These are phyloP conservation scores for Rhopilema esculentum DNA, from an alignment of 30 jellyfish, hydroid and myxozoan species.

Conservation along the genomic window DNA sequence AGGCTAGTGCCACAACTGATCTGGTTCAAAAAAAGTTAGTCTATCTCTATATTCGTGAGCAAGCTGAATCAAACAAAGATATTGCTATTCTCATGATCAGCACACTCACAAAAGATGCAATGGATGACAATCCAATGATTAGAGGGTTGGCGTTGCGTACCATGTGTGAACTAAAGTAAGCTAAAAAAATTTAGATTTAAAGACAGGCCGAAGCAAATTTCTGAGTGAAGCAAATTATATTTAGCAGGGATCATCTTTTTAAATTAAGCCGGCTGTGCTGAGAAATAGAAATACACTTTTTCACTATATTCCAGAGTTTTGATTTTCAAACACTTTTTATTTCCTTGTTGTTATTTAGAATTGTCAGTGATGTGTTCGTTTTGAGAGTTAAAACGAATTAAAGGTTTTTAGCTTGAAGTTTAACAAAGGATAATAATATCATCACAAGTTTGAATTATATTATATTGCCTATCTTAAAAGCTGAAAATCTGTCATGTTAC, in stretches of 20 bases:
- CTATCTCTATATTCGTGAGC: constrained; percentile 79
- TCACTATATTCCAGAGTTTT: no score
- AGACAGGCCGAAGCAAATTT: neutral
- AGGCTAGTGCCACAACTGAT: constrained; percentile 92
- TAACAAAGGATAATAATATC: no score
- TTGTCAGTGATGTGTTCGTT: no score
- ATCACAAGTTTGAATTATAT: no score
- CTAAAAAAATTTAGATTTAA: neutral
- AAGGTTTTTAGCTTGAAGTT: no score
- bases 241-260: neutral
- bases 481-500: no score
- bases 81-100: constrained; percentile 79
- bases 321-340: no score
- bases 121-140: constrained; percentile 86
- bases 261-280: neutral
- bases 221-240: neutral
- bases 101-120: constrained; percentile 81
- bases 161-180: constrained; percentile 85
- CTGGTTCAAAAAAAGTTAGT: constrained; percentile 92
- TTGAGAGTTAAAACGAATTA: no score
- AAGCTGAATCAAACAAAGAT: constrained; percentile 87
- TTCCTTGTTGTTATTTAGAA: no score
- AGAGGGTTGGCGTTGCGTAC: constrained; percentile 93
- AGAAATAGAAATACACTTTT: no score
- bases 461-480: no score